Base-by-base conservation (phyloP, 2,888 invertebrate species). In the Petrolisthes manimaculis region DNA sequence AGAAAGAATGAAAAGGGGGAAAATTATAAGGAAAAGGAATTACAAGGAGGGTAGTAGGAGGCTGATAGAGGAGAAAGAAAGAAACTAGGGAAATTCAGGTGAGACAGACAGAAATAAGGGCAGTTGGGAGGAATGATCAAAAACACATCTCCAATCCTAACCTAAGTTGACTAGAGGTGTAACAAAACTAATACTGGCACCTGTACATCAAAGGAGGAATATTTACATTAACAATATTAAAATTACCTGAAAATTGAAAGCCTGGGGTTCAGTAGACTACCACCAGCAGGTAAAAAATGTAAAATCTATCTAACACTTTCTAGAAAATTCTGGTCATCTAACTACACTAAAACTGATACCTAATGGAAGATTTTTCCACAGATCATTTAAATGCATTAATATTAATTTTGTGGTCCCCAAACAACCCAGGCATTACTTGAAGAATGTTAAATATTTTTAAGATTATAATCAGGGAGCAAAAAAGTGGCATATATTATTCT, bases 321-420 rank as follows among this genome's bases (percentile, higher is more conserved):
- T 85, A 84, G 78, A 84, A 84, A 77, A 85, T 54, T 69, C 79
- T 69, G 53, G 6, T 56, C 54, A 69, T n/a, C 85, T 82, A 86
- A 75, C 86, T 86, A 86, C 67, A 18, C 86, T 88, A 83, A 78
- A 79, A 87, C 78, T 61, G 80, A 88, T 84, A 67, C 56, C 83
- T 84, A 88, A 84, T 84, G 79, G 81, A 71, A 79, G 83, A 74
- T 84, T 74, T 79, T 79, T n/a, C 69, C 53, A 79, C 74, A 69
- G 71, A 37, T 80, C 77, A 67, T 75, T 86, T 75, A 75, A 54
- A 82, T 86, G 55, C 75, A 86, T 82, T 54, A 37, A 56, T 55
- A 24, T n/a, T 82, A 87, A 83, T 88, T 83, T 88, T 88, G 84
- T 88, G 87, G 87, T 88, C 84, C 87, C 87, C 84, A 88, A 88